Base-by-base conservation (phyloP, 2,888 invertebrate genomes). In the Ferdinandea cuprea region DNA sequence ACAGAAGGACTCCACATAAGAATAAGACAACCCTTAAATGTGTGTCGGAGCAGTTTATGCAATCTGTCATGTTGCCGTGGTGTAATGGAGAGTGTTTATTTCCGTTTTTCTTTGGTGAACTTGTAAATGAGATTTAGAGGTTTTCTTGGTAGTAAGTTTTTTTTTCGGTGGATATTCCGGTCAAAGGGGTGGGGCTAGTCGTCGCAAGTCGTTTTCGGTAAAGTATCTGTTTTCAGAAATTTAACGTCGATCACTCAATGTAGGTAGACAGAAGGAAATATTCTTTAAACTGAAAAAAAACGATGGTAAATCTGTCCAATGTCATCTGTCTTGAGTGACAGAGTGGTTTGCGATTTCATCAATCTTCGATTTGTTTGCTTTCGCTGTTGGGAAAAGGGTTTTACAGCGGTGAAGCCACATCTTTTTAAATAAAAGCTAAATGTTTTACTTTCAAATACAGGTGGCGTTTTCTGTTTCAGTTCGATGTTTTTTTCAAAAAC, bases 1-100 rank as follows among this genome's bases (percentile, higher is more conserved):
- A n/a, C n/a, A n/a, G n/a, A n/a, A n/a, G n/a, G n/a, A n/a, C n/a
- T n/a, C 15, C 8, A 19, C 17, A 68, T 15, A 59, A 37, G 21
- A 28, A 15, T 56, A 54, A 17, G 61, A 50, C 44, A 52, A 42
- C 56, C 54, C 63, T 63, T 63, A 54, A 63, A 54, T 37, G 63
- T 73, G 63, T 73, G 54, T n/a, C 5, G 25, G 40, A 9, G 8
- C 48, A 50, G 65, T 74, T 50, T 74, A 58, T 74, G 56, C 65
- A 74, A 74, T 74, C 73, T 58, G 63, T 74, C 73, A 65, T 65
- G 46, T 65, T 65, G 65, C 56, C 56, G 40, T 65, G 56, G 37
- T 32, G 42, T 32, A 32, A 30, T 2, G 54, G 9, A 54, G 17
- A 32, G 11, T n/a, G 19, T 58, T 65, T 37, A 58, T 50, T 37